These are phyloP conservation scores for Tenualosa thibaudeaui DNA, from an alignment of 2,797 vertebrate species.

Conservation along the genomic window DNA sequence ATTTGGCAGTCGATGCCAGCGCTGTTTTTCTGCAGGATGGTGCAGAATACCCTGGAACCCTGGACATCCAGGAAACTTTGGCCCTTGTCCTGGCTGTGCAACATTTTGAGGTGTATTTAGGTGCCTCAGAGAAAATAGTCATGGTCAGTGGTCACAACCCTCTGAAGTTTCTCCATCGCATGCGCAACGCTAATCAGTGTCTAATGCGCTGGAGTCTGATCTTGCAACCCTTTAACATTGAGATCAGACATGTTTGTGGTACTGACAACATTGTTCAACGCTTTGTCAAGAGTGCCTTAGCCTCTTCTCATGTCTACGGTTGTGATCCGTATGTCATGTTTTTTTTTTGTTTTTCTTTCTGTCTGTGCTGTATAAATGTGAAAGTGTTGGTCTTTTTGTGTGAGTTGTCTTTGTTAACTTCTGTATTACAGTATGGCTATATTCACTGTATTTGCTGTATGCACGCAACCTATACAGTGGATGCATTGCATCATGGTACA, in stretches of 20 bases:
- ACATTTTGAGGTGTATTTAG: background rate
- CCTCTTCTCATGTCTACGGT: background rate
- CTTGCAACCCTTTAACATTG: slow-evolving; percentile 13
- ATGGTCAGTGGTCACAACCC: background rate
- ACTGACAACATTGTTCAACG: background rate
- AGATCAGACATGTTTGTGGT: background rate
- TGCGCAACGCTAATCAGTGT: background rate
- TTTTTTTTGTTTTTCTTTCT: too few relatives aligned
- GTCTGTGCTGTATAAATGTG: too few relatives aligned
- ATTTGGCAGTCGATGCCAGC: background rate
- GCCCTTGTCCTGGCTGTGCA: too few relatives aligned
- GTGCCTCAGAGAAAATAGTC: background rate
- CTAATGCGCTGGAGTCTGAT: slow-evolving; percentile 15
- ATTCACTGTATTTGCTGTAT: too few relatives aligned
- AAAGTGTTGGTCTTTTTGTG: too few relatives aligned
- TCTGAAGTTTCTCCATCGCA: background rate
- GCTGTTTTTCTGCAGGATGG: slow-evolving; percentile 15
- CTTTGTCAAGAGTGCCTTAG: slow-evolving; percentile 14
- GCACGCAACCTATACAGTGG: too few relatives aligned
- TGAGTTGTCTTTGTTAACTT: too few relatives aligned
- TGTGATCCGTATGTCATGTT: too few relatives aligned
- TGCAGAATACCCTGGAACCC: background rate
- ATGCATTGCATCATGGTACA: too few relatives aligned
- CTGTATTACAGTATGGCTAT: too few relatives aligned
- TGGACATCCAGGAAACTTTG: background rate